Base-by-base conservation (phyloP, 2,888 invertebrate genomes). In the Hybos culiciformis region DNA sequence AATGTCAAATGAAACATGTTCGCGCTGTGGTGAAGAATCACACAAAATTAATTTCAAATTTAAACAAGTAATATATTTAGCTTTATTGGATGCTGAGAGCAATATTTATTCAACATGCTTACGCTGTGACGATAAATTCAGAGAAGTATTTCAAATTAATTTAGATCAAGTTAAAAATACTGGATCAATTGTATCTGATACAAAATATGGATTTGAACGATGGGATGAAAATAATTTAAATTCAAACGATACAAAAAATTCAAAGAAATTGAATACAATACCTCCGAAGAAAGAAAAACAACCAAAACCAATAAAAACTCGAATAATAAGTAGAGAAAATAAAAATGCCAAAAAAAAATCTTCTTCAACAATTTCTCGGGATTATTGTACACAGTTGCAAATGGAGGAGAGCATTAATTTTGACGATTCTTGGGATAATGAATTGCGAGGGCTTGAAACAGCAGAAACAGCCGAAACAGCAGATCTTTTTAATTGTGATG, bases 1-100 rank as follows among this genome's bases (percentile, higher is more conserved):
- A 52, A 75, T 83, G 5, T 60, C 75, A 26, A 68, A 80, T 9
- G 74, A 81, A 32, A 66, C 68, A n/a, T 91, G 91, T 61, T 41
- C 44, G 3, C 53, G 39, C n/a, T 67, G 67, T 49, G 60, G 61
- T 7, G 55, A 58, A 3, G 53, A 48, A 6, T 46, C 41, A 21
- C 42, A 42, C 20, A 49, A 50, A 42, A 3, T 54, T 14, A 41
- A 44, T 36, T 39, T 52, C 5, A 52, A 51, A 46, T 51, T 54
- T 37, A 51, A 49, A 23, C 42, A 43, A 14, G 42, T 29, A 18
- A 53, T 54, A 17, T 57, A 63, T 46, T 57, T 61, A 7, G 53
- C 54, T 0, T 37, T 62, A 4, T 60, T 67, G 19, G 57, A 58
- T 47, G 51, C 58, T 3, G 57, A 58, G 2, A 42, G 47, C 31